Conservation (phyloP, 1,140 invertebrate genomes). For the Drosophila micromelanica region DNA sequence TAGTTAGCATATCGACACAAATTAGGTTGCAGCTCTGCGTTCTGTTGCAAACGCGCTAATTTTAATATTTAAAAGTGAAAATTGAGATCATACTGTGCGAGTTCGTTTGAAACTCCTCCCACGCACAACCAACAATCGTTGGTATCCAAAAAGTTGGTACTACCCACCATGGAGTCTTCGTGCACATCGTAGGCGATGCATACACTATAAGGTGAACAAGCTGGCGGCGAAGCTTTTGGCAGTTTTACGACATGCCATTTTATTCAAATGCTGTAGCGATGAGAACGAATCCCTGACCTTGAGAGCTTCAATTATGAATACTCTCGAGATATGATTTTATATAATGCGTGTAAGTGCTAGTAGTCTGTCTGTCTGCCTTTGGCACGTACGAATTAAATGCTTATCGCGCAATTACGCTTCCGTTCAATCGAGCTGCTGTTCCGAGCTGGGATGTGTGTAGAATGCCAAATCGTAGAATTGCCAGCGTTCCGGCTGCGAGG, state of each 20-base stretch:
- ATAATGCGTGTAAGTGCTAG: background rate
- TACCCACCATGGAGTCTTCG: slow-evolving; percentile 89
- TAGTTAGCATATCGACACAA: too few species aligned
- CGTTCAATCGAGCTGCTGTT: too few species aligned
- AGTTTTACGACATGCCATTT: slow-evolving; percentile 87
- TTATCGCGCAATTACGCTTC: slow-evolving; percentile 38
- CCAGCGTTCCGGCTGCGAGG: slow-evolving; percentile 84
- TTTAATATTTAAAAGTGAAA: too few species aligned
- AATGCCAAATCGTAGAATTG: slow-evolving; percentile 87
- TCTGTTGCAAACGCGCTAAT: background rate
- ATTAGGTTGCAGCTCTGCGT: background rate
- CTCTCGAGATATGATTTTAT: background rate
- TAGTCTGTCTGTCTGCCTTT: slow-evolving; percentile 5
- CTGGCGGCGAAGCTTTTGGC: slow-evolving; percentile 84
- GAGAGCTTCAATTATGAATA: slow-evolving; percentile 12
- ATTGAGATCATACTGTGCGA: slow-evolving; percentile 43
- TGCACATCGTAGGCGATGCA: slow-evolving; percentile 85
- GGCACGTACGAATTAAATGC: background rate
- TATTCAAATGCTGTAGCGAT: slow-evolving; percentile 29
- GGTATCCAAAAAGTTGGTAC: slow-evolving; percentile 90
- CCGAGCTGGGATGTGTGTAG: slow-evolving; percentile 59
- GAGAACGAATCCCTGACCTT: slow-evolving; percentile 30
- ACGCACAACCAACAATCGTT: slow-evolving; percentile 85
- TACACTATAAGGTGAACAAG: slow-evolving; percentile 86
- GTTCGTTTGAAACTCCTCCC: slow-evolving; percentile 71